A percentile compares a stretch with the other conserved stretches of the same genome.
Conservation (phyloP, 2,888 invertebrate species). For the Torymus tubicola region DNA sequence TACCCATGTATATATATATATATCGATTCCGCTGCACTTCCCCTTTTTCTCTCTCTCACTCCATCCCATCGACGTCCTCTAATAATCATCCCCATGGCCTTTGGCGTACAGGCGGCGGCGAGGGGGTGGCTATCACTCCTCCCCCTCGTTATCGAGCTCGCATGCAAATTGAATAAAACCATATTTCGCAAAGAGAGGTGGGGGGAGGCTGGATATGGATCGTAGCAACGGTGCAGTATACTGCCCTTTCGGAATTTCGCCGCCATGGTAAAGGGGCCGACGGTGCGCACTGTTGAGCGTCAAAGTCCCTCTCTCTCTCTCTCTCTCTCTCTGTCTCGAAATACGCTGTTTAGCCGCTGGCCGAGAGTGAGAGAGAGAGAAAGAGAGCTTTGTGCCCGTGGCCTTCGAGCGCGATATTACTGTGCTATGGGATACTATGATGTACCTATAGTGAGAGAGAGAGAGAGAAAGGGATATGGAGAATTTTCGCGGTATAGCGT, state of each 20-base stretch:
- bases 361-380: too few relatives aligned
- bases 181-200: constrained; percentile 20
- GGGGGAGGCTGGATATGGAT: too few relatives aligned
- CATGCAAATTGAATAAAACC: constrained; percentile 56
- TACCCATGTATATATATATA: not conserved
- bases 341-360: not conserved
- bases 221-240: too few relatives aligned
- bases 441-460: too few relatives aligned
- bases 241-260: too few relatives aligned
- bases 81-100: constrained; percentile 34
- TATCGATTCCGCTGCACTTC: not conserved
- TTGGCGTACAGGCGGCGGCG: constrained; percentile 8
- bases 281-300: constrained; percentile 51
- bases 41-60: not conserved
- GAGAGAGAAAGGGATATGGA: too few relatives aligned
- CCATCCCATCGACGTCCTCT: not conserved
- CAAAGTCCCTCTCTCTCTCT: constrained; percentile 43
- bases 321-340: constrained; percentile 7
- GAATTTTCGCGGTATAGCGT: too few relatives aligned
- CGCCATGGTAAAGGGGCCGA: too few relatives aligned
- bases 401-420: not conserved
- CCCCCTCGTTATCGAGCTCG: constrained; percentile 8
- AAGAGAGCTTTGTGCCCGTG: too few relatives aligned
- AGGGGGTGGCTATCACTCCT: constrained; percentile 17
- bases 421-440: not conserved